These are phyloP conservation scores for Pristionchus entomophagus DNA, from an alignment of 2,888 invertebrate genomes.

Conservation along the genomic window DNA sequence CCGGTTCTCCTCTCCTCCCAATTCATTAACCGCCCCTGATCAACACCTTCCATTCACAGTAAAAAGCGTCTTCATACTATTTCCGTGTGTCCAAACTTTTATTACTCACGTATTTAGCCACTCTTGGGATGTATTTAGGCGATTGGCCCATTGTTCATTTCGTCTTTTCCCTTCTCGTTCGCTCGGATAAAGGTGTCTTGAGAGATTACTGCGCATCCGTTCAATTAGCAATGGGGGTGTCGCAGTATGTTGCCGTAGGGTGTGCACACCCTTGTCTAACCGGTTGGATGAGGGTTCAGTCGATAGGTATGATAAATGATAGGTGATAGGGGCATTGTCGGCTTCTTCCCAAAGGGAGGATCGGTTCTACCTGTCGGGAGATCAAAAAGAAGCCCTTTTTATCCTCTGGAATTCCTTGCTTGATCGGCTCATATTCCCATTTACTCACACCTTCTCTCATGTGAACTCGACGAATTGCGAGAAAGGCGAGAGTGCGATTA, in stretches of 20 bases:
- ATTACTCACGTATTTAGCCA: slow-evolving; percentile 30
- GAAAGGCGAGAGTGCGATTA: not conserved
- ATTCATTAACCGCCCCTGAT: not conserved
- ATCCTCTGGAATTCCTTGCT: too few species aligned
- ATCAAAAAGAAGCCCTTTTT: not conserved
- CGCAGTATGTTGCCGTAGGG: not conserved
- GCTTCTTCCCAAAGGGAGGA: not conserved
- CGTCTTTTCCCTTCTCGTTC: not conserved
- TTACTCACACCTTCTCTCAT: too few species aligned
- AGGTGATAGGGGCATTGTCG: not conserved
- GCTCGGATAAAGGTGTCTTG: not conserved
- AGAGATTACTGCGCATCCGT: slow-evolving; percentile 16
- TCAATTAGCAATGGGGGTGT: slow-evolving; percentile 5
- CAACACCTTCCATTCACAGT: slow-evolving; percentile 34
- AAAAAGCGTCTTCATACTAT: slow-evolving; percentile 30
- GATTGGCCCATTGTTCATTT: not conserved
- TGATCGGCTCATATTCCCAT: too few species aligned
- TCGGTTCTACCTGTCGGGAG: not conserved
- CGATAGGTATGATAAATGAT: slow-evolving; percentile 28
- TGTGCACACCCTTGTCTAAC: not conserved
- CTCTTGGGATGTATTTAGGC: slow-evolving; percentile 21
- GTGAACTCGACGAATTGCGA: slow-evolving; percentile 16
- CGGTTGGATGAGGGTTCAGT: not conserved
- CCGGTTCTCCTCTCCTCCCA: not conserved
- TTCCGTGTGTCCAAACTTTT: slow-evolving; percentile 10